These are phyloP conservation scores for Branchellion lobata DNA, from an alignment of 2,888 invertebrate species.

Conservation along the genomic window DNA sequence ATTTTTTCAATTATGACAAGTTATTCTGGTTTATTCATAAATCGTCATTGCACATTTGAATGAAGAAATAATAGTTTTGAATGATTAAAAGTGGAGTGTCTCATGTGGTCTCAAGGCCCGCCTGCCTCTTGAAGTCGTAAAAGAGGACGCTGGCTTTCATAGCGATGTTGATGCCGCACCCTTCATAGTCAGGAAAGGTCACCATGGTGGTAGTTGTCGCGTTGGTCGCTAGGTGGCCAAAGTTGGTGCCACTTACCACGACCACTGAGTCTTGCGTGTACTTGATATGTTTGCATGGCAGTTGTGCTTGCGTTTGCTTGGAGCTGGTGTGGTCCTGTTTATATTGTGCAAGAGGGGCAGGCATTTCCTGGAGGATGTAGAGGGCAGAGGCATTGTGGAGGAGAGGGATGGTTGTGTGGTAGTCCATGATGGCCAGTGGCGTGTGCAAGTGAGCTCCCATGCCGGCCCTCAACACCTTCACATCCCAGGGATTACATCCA, in stretches of 20 bases:
- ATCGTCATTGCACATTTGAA: too few relatives aligned
- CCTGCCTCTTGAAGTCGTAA: neutral
- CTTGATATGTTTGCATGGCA: neutral
- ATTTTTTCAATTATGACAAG: too few relatives aligned
- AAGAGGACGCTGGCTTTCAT: neutral
- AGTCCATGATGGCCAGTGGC: constrained; percentile 11
- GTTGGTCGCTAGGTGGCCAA: neutral
- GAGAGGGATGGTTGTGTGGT: neutral
- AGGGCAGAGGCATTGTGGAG: neutral
- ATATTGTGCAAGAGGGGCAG: too few relatives aligned
- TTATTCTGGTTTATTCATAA: too few relatives aligned
- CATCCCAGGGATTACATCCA: constrained; percentile 85
- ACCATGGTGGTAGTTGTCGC: neutral
- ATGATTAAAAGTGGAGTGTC: too few relatives aligned
- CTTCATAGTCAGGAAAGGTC: neutral
- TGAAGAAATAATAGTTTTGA: too few relatives aligned
- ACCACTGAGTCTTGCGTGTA: neutral
- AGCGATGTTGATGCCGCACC: neutral
- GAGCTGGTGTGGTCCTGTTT: too few relatives aligned
- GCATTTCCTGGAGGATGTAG: neutral
- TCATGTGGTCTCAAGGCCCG: too few relatives aligned
- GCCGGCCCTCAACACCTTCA: constrained; percentile 80
- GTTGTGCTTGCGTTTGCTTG: neutral
- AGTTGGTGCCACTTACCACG: neutral
- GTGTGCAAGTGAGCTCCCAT: constrained; percentile 66